phyloP scores from a whole-genome alignment of 2,797 vertebrate genomes.

The Thalassophryne amazonica region DNA sequence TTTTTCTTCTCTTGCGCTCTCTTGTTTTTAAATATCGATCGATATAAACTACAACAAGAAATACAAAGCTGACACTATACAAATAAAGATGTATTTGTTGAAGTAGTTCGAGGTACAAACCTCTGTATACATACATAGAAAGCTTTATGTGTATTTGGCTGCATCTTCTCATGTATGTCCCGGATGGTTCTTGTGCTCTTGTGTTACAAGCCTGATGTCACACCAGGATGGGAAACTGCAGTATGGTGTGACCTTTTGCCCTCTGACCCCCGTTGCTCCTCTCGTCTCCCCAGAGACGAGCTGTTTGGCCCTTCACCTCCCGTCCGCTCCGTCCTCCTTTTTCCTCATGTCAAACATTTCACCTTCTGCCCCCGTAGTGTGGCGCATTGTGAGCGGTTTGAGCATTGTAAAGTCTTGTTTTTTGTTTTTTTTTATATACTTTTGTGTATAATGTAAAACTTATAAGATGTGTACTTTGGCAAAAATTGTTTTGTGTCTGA shows the following conservation, averaged over 20 bases:
- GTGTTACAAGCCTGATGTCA: conserved; percentile 68
- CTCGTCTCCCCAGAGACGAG: too few species aligned
- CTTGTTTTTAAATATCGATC: conserved; percentile 53
- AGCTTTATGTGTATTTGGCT: conserved; percentile 76
- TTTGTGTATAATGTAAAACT: conserved; percentile 81
- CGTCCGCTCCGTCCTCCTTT: not conserved
- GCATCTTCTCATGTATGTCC: conserved; percentile 68
- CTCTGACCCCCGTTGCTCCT: conserved; percentile 15
- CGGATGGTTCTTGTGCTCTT: conserved; percentile 67
- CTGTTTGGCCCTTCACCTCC: not conserved
- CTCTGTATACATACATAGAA: conserved; percentile 70
- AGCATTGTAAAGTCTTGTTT: conserved; percentile 79
- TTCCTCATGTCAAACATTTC: conserved; percentile 1
- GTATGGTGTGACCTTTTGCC: conserved; percentile 41
- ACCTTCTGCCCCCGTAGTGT: conserved; percentile 49
- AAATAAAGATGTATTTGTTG: conserved; percentile 69
- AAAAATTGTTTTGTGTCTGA: conserved; percentile 74
- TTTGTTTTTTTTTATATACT: conserved; percentile 76
- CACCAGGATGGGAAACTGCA: conserved; percentile 59
- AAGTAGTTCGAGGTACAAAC: conserved; percentile 58
- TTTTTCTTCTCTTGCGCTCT: not conserved
- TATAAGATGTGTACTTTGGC: conserved; percentile 76
- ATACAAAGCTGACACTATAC: conserved; percentile 56
- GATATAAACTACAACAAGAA: conserved; percentile 58
- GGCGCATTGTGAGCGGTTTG: conserved; percentile 75